These are phyloP conservation scores for Drosophila buzzatii DNA, from an alignment of 2,888 invertebrate genomes.

Conservation along the genomic window DNA sequence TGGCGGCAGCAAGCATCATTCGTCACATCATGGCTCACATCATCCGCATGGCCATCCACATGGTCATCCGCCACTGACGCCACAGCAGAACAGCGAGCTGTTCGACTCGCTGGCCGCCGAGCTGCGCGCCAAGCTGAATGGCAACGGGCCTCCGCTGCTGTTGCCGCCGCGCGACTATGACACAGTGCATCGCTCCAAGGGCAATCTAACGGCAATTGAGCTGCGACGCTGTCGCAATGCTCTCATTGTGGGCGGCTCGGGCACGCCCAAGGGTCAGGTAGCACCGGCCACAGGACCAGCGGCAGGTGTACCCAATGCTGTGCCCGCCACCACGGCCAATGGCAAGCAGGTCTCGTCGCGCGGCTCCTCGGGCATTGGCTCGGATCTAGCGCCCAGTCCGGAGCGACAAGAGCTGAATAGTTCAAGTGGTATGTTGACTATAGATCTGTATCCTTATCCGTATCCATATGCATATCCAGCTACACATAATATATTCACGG, in stretches of 20 bases:
- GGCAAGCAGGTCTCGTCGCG: slow-evolving; percentile 88
- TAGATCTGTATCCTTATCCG: neutral
- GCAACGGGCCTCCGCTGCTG: slow-evolving; percentile 91
- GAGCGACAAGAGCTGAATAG: slow-evolving; percentile 86
- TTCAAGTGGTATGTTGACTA: slow-evolving; percentile 83
- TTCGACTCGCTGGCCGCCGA: slow-evolving; percentile 97
- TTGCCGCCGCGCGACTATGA: slow-evolving; percentile 98
- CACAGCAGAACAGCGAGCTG: slow-evolving; percentile 89
- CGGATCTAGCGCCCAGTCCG: slow-evolving; percentile 94
- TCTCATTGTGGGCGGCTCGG: slow-evolving; percentile 83
- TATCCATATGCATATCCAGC: too few species aligned
- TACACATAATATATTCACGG: too few species aligned
- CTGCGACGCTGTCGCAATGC: slow-evolving; percentile 86
- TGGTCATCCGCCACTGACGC: slow-evolving; percentile 68
- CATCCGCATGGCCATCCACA: slow-evolving; percentile 42
- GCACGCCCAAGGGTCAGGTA: slow-evolving; percentile 65
- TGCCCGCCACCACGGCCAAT: slow-evolving; percentile 42
- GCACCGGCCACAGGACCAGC: slow-evolving; percentile 10
- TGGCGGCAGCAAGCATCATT: slow-evolving; percentile 36
- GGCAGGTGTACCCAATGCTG: slow-evolving; percentile 77
- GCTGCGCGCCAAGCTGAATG: slow-evolving; percentile 90
- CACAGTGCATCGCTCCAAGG: slow-evolving; percentile 91
- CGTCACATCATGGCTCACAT: slow-evolving; percentile 38
- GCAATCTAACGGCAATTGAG: slow-evolving; percentile 91
- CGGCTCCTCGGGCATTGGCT: slow-evolving; percentile 95